Conservation (phyloP, 1,140 invertebrate genomes). For the Cheumatopsyche charites region DNA sequence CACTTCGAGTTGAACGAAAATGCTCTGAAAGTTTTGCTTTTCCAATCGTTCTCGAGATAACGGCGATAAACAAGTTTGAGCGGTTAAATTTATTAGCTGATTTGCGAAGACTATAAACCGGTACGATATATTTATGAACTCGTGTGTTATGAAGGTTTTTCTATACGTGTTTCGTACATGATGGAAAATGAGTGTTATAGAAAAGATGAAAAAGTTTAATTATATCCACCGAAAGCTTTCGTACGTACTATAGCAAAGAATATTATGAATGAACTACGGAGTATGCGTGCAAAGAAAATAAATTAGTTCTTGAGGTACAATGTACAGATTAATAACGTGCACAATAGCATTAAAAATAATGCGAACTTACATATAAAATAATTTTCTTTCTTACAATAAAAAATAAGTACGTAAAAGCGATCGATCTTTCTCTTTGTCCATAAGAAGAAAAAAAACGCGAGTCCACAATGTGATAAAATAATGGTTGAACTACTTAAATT, state of each 20-base stretch:
- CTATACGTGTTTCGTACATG: background rate
- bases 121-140: background rate
- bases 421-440: too few species aligned
- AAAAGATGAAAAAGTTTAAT: conserved; percentile 23
- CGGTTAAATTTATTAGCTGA: conserved; percentile 7
- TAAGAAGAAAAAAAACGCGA: too few species aligned
- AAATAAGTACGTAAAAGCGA: too few species aligned
- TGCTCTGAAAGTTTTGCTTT: conserved; percentile 15
- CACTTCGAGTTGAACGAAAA: background rate
- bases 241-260: background rate
- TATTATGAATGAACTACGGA: conserved; percentile 1
- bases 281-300: conserved; percentile 22
- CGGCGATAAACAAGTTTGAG: conserved; percentile 4
- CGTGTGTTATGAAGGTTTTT: background rate
- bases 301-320: conserved; percentile 15
- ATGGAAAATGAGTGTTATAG: background rate
- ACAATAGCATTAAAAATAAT: conserved; percentile 27
- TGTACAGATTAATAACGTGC: conserved; percentile 16
- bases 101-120: background rate
- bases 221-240: conserved; percentile 5
- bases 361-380: too few species aligned
- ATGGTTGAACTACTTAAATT: background rate
- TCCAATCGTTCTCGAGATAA: background rate
- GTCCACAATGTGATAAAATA: too few species aligned
- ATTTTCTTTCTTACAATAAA: too few species aligned